Evolutionary conservation across 1,140 invertebrate genomes (phyloP), one percentile per base, ranked within the genome.

Genomic region (Eciton burchellii): DNA sequence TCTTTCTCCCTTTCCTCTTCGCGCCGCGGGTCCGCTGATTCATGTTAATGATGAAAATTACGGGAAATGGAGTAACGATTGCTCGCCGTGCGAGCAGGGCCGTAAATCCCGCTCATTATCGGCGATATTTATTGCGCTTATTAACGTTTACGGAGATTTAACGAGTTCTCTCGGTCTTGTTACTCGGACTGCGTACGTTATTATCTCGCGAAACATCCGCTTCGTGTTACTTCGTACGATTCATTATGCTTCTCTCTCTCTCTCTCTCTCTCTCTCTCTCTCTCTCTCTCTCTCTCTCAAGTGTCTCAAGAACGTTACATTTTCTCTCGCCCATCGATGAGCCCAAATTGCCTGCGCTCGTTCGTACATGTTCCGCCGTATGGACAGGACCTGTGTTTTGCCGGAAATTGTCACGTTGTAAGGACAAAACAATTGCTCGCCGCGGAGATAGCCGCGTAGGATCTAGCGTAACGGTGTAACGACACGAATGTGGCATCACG

Each of bases 141-240:
- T 14, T n/a, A 59, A n/a, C 6, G 9, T 21, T 59, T 60, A 73
- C 60, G n/a, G 60, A 60, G 59, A 73, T 60, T 73, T 73, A 59
- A 72, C 24, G 57, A 57, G 57, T 72, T 14, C 14, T 26, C 35
- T 35, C 35, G 14, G 24, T 57, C 5, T 57, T 57, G 12, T 57
- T 26, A 57, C 4, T 57, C 12, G 12, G 26, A 54, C 35, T 35
- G 35, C 35, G 43, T 47, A 62, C 45, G 45, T 74, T 74, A 35
- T 74, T 74, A 35, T 35, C 62, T 49, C 12, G 45, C 3, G 11
- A 41, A 21, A 24, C 45, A 74, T 62, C 41, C 47, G 26, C 3
- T 56, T 72, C 19, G 52, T 52, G 29, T 35, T 72, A 35, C 41
- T 26, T 24, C 24, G 52, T 59, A 59, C 8, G 47, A 70, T 26